Percentiles rank a stretch among this genome's conserved stretches.
These are phyloP conservation scores for Hydroisotoma schaefferi DNA, from an alignment of 2,888 invertebrate genomes.

Conservation along the genomic window DNA sequence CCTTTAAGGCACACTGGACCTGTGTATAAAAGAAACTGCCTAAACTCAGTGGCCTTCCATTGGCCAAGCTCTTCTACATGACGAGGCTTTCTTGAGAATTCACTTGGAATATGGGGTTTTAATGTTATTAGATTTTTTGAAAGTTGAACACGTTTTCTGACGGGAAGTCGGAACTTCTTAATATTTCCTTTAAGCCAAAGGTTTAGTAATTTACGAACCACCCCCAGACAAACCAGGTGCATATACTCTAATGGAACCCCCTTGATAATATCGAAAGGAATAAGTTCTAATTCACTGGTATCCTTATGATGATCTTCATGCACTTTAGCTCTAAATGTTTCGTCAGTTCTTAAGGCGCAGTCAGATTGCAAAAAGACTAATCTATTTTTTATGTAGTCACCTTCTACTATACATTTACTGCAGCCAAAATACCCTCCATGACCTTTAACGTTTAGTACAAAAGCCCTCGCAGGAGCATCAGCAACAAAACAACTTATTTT, in stretches of 20 bases:
- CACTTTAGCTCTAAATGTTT: conserved; percentile 9
- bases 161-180: neutral
- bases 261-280: conserved; percentile 10
- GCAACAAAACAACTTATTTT: neutral
- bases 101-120: conserved; percentile 11
- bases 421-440: conserved; percentile 12
- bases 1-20: conserved; percentile 42
- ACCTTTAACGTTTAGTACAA: conserved; percentile 12
- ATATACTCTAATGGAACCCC: conserved; percentile 25
- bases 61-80: conserved; percentile 36
- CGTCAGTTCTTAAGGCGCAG: neutral
- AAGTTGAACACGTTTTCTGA: neutral
- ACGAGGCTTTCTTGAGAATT: conserved; percentile 48
- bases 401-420: conserved; percentile 6
- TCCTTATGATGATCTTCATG: conserved; percentile 25
- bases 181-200: conserved; percentile 14
- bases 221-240: conserved; percentile 28
- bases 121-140: neutral
- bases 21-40: conserved; percentile 46
- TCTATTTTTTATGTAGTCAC: neutral
- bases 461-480: conserved; percentile 15
- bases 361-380: neutral
- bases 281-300: neutral
- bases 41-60: conserved; percentile 49
- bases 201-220: conserved; percentile 18